phyloP scores from a whole-genome alignment of 2,113 vertebrate species.

The Oryctolagus cuniculus region DNA sequence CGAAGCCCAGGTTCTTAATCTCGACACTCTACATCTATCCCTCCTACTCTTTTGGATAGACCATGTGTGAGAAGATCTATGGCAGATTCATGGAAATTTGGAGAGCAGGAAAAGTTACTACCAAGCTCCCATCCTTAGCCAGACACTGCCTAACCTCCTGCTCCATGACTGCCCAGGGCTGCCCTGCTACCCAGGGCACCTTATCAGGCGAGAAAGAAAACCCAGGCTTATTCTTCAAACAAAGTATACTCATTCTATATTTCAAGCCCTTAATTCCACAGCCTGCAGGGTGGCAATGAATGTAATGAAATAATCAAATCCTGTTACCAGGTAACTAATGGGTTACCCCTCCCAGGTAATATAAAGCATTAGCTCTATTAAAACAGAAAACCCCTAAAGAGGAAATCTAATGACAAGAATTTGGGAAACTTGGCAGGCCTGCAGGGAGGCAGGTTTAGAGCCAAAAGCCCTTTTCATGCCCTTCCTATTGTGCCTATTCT shows the following conservation, averaged over 20 bases:
- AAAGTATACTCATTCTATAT: conserved; percentile 54
- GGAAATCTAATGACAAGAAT: conserved; percentile 64
- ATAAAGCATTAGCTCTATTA: conserved; percentile 76
- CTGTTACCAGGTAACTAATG: conserved; percentile 78
- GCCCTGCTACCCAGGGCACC: neutral
- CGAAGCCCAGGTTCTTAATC: neutral
- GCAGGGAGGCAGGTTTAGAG: conserved; percentile 33
- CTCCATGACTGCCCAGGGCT: neutral
- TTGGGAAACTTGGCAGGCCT: conserved; percentile 44
- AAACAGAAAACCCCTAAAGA: conserved; percentile 69
- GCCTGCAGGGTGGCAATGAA: conserved; percentile 60
- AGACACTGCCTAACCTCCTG: conserved; percentile 27
- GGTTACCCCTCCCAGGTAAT: conserved; percentile 70
- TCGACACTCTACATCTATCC: neutral
- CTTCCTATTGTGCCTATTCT: neutral
- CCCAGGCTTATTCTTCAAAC: conserved; percentile 39
- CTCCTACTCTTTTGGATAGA: conserved; percentile 54
- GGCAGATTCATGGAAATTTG: conserved; percentile 23
- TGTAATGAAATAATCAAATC: conserved; percentile 80
- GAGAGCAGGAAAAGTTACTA: conserved; percentile 48
- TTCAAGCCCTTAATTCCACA: conserved; percentile 55
- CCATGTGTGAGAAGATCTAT: neutral
- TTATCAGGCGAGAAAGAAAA: conserved; percentile 29
- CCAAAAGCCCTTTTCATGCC: conserved; percentile 55
- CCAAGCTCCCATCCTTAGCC: neutral